Evolutionary conservation across 2,888 invertebrate species (phyloP), one percentile per base, ranked within the genome.

Genomic region (Pachydiplax longipennis): DNA sequence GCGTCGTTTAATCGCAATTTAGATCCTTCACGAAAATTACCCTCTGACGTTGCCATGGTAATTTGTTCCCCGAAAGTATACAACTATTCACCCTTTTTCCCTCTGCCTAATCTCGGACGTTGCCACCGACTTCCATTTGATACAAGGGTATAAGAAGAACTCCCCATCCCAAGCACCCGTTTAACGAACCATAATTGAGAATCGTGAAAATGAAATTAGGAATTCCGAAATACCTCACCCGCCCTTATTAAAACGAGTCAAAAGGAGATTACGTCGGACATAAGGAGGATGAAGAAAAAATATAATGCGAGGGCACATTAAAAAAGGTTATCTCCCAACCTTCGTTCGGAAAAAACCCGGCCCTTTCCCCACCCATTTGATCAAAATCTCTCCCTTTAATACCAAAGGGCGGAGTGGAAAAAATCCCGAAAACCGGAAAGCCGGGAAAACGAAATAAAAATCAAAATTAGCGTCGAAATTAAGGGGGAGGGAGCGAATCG

Each of bases 181-280:
- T 22, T 44, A 44, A 37, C 40, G 81, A 81, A 37, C 22, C n/a
- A 12, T 81, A 81, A 81, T 81, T 81, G 81, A n/a, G 81, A 81
- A 44, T 81, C 81, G 81, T 81, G 81, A 81, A 81, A 81, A 81
- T 81, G 40, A 81, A 81, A 81, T 81, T 81, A 81, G 35, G 31
- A 81, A 37, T 81, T 44, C 81, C 81, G 81, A 81, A 40, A 81
- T 81, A 81, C 25, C 80, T 12, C 37, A 35, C 35, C 37, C 73
- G 22, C 81, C 40, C 81, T 37, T 81, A 81, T 81, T 81, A 81
- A 81, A 81, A 81, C 37, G 81, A 44, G 40, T 44, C 81, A 12
- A 80, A 37, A 37, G 37, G 35, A 37, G 80, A 37, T 80, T 65
- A 80, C 13, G 80, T n/a, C 31, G 31, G 80, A 15, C 35, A 37